Evolutionary conservation across 2,113 vertebrate species (phyloP), one percentile per base, ranked within the genome.

Genomic region (Pitta sordida): DNA sequence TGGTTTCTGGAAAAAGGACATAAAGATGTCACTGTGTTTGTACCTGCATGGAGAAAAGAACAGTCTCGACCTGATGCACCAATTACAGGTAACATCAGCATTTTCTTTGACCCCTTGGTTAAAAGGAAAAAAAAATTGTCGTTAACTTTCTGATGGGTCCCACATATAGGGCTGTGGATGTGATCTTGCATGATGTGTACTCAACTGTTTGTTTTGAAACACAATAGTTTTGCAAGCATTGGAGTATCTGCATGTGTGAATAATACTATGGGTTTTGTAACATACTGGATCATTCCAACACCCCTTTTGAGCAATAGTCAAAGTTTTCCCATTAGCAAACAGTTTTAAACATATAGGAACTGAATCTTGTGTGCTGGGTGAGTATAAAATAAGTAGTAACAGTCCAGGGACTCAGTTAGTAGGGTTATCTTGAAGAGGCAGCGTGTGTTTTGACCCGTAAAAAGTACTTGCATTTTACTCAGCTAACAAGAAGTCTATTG

Each of bases 1-100:
- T 99, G 99, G 99, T 99, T 99, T 97, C 97, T 98, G 96, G 99
- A 99, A 93, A 99, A 99, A 98, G 98, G 99, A 79, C 99, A 99
- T 96, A 99, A 99, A 98, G 98, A 99, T 96, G 99, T 99, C 96
- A 99, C 99, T 53, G 99, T 99, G 91, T 99, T 99, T 97, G 99
- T 99, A 79, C 99, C 99, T 83, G 98, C 99, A 0, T 99, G 99
- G 99, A 99, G 99, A 94, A 99, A 99, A 96, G 99, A 99, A 85
- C 99, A 99, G 97, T 99, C 99, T 49, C 98, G 99, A 79, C 99
- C 99, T 19, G 99, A 99, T 83, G 99, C 99, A 71, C 99, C 99
- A 53, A 99, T 99, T 96, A 98, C 99, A 98, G 99, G 99, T 99
- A 98, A 53, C 21, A 36, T 67, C 8, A 36, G 67, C 15, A n/a